phyloP scores from a whole-genome alignment of 2,113 vertebrate genomes.

The Apus apus region DNA sequence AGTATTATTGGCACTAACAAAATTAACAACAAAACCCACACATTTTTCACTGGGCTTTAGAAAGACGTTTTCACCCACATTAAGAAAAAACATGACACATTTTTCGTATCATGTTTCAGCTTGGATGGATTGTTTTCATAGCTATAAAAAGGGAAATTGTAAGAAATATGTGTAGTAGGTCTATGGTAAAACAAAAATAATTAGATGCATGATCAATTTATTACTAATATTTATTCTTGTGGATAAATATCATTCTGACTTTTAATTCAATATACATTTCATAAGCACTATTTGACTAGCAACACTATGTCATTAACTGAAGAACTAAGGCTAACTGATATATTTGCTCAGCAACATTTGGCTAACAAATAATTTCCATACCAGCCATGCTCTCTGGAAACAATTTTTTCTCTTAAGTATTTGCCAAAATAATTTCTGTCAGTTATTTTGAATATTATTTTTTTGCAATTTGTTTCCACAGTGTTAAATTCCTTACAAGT shows the following conservation, averaged over 20 bases:
- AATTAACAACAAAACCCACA: slow-evolving; percentile 32
- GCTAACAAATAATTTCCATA: slow-evolving; percentile 25
- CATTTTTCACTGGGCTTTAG: not conserved
- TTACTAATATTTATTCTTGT: not conserved
- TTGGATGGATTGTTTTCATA: not conserved
- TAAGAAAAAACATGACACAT: not conserved
- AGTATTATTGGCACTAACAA: not conserved
- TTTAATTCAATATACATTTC: slow-evolving; percentile 4
- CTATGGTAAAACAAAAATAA: not conserved
- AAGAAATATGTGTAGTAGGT: not conserved
- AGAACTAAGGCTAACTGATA: not conserved
- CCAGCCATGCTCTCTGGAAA: not conserved
- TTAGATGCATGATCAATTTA: not conserved
- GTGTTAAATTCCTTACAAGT: not conserved
- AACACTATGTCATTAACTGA: not conserved
- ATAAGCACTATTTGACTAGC: not conserved
- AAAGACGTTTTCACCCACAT: not conserved
- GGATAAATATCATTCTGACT: not conserved
- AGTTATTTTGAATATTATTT: not conserved
- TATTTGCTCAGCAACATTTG: not conserved
- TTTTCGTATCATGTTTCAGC: not conserved
- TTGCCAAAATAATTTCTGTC: not conserved
- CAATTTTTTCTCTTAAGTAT: not conserved
- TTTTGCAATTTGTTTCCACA: not conserved
- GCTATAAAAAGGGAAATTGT: not conserved